phyloP scores from a whole-genome alignment of 1,140 invertebrate species.

The Amphibalanus amphitrite region DNA sequence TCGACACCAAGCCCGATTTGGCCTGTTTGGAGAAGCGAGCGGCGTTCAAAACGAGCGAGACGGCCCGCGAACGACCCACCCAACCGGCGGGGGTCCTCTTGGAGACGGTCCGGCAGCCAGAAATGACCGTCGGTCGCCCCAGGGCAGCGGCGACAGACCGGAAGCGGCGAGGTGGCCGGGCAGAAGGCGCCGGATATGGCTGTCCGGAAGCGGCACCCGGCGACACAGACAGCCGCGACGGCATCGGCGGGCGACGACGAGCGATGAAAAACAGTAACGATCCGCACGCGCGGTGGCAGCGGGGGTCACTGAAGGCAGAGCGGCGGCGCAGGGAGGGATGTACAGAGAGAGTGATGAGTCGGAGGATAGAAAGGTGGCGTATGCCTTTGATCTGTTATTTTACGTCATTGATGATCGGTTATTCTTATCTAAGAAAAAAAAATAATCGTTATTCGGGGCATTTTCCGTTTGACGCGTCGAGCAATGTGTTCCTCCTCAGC shows the following conservation, averaged over 20 bases:
- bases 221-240: neutral
- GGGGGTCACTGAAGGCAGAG: too few species aligned
- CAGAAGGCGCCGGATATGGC: neutral
- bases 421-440: too few species aligned
- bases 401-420: too few species aligned
- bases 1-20: neutral
- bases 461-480: too few species aligned
- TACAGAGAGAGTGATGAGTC: too few species aligned
- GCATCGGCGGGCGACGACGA: too few species aligned
- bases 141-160: neutral
- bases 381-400: too few species aligned
- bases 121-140: neutral
- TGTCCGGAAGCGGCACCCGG: neutral
- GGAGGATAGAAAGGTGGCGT: too few species aligned
- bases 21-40: neutral
- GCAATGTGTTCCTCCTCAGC: too few species aligned
- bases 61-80: neutral
- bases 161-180: neutral
- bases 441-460: too few species aligned
- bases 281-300: neutral
- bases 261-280: neutral
- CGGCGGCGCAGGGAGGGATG: too few species aligned
- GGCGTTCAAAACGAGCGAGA: neutral
- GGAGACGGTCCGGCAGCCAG: too few species aligned
- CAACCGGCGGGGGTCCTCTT: neutral